These are phyloP conservation scores for Antheraea assamensis DNA, from an alignment of 2,888 invertebrate species.

Conservation along the genomic window DNA sequence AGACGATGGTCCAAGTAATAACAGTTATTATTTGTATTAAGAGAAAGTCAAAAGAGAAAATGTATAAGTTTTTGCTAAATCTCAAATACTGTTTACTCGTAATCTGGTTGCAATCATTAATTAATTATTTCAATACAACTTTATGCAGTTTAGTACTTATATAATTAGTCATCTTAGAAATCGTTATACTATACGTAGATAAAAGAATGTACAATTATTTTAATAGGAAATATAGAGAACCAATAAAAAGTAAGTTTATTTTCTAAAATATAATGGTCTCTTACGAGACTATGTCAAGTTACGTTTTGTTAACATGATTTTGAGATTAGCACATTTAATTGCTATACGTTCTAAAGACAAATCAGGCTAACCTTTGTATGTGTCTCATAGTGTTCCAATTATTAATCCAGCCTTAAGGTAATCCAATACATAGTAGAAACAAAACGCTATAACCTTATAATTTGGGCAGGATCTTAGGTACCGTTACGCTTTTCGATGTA, in stretches of 20 bases:
- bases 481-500: conserved; percentile 19
- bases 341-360: too few species aligned
- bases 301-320: neutral
- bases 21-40: conserved; percentile 8
- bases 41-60: conserved; percentile 15
- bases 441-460: conserved; percentile 16
- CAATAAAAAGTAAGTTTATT: neutral
- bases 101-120: neutral
- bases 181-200: neutral
- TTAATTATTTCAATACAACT: neutral
- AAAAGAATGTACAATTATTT: neutral
- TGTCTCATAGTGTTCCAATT: too few species aligned
- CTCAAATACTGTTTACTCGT: neutral
- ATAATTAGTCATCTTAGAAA: neutral
- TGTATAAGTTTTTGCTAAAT: neutral
- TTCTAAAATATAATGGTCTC: neutral
- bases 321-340: neutral
- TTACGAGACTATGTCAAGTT: neutral
- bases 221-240: neutral
- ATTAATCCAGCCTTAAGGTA: too few species aligned
- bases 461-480: neutral
- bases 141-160: neutral
- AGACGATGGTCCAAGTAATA: conserved; percentile 15
- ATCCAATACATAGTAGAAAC: neutral
- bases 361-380: too few species aligned